These are phyloP conservation scores for Mallotus villosus DNA, from an alignment of 2,797 vertebrate species.

Conservation along the genomic window DNA sequence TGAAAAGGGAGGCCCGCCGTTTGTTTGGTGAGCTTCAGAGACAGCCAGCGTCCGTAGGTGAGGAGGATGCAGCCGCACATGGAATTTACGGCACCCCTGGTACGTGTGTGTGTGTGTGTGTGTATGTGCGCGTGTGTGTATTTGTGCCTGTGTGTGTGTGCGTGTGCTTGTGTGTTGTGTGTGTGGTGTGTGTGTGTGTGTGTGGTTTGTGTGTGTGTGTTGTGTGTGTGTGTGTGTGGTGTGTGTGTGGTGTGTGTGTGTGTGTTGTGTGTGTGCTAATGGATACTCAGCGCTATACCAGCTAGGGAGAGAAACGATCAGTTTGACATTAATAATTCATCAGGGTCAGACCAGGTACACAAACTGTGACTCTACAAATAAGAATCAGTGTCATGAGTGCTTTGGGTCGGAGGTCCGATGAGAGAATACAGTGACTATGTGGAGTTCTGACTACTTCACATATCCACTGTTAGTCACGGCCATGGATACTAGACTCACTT, in stretches of 20 bases:
- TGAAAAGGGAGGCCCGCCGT: conserved; percentile 44
- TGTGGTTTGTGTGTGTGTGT: not conserved
- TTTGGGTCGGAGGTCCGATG: too few relatives aligned
- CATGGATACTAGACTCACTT: too few relatives aligned
- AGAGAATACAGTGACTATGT: too few relatives aligned
- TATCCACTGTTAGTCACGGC: too few relatives aligned
- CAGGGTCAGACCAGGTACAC: too few relatives aligned
- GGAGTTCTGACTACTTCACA: too few relatives aligned
- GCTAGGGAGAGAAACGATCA: too few relatives aligned
- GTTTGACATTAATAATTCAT: too few relatives aligned
- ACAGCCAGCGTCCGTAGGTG: not conserved
- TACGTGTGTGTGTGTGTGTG: too few relatives aligned
- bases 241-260: not conserved
- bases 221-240: not conserved
- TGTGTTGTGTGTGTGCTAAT: not conserved
- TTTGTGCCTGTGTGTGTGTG: not conserved
- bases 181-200: not conserved
- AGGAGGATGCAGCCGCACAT: conserved; percentile 7
- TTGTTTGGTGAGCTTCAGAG: conserved; percentile 26
- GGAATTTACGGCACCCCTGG: not conserved
- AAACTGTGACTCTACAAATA: too few relatives aligned
- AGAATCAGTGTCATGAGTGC: too few relatives aligned
- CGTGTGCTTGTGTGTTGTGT: not conserved
- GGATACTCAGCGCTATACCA: not conserved
- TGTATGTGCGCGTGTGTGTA: not conserved